These are phyloP conservation scores for Darevskia mixta DNA, from an alignment of 2,797 vertebrate species.

Conservation along the genomic window DNA sequence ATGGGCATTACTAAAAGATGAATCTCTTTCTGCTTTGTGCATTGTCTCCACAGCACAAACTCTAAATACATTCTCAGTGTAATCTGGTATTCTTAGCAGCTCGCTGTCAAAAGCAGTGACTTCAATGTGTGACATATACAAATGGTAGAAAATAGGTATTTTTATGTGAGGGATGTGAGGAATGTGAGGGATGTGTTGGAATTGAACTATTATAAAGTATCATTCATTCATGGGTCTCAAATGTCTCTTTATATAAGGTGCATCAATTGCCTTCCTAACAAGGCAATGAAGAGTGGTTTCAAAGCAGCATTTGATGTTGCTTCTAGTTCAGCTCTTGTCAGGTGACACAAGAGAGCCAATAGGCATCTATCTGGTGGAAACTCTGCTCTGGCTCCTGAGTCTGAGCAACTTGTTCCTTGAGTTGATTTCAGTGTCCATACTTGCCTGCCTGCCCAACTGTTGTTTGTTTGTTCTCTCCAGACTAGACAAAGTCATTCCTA, in stretches of 20 bases:
- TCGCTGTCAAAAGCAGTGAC: slow-evolving; percentile 39
- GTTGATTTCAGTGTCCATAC: too few relatives aligned
- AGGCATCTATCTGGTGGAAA: too few relatives aligned
- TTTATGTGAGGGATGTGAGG: slow-evolving; percentile 32
- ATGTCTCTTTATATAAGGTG: background rate
- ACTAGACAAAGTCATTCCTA: too few relatives aligned
- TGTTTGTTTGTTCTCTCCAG: too few relatives aligned
- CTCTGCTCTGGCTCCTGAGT: too few relatives aligned
- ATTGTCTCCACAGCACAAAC: slow-evolving; percentile 65
- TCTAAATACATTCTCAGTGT: slow-evolving; percentile 66
- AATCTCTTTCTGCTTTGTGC: slow-evolving; percentile 62
- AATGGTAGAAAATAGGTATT: slow-evolving; percentile 54
- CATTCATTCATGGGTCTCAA: slow-evolving; percentile 52
- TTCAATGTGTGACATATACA: slow-evolving; percentile 46
- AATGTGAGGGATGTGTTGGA: slow-evolving; percentile 3
- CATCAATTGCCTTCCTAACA: slow-evolving; percentile 21
- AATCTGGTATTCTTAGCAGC: slow-evolving; percentile 63
- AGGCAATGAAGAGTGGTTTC: background rate
- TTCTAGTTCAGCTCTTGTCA: too few relatives aligned
- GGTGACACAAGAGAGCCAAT: too few relatives aligned
- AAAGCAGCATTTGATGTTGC: background rate
- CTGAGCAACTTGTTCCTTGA: too few relatives aligned
- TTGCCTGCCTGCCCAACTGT: too few relatives aligned
- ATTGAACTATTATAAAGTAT: slow-evolving; percentile 28
- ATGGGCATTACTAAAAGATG: slow-evolving; percentile 67